Base-by-base conservation (phyloP, 2,888 invertebrate species). In the Hyalella azteca region DNA sequence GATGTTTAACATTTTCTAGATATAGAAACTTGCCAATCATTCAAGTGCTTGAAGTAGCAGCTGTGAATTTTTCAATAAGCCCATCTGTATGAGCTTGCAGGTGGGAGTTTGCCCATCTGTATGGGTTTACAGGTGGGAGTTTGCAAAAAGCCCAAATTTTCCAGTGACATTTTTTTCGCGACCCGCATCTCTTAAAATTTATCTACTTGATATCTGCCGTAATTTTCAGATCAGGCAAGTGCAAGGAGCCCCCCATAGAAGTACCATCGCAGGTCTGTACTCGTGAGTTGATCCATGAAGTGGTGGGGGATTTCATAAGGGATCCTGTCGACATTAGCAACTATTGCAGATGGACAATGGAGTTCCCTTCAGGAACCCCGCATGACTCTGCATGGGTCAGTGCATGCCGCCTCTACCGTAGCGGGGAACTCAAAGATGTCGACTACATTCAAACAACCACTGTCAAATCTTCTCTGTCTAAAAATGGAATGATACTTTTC, bases 361-460 rank as follows among this genome's bases (percentile, higher is more conserved):
- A 36, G 15, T 66, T 66, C 66, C 36, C 36, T 3, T 2, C n/a
- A 15, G 66, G 66, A 66, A 66, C 36, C 7, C 66, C 66, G 13
- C 66, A 66, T 36, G 66, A 66, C 66, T 32, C 66, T 4, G 66
- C 66, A 5, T 66, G 66, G 66, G 66, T 66, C 1, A 66, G 5
- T 9, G 66, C 66, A 32, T 66, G 66, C 39, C 66, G 66, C 3
- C 29, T 29, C 39, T 66, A 66, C 66, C n/a, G n/a, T n/a, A n/a
- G n/a, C n/a, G n/a, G n/a, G n/a, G n/a, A n/a, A n/a, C n/a, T n/a
- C n/a, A n/a, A n/a, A n/a, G n/a, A n/a, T n/a, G n/a, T n/a, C n/a
- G n/a, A n/a, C n/a, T n/a, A n/a, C n/a, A n/a, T n/a, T n/a, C n/a
- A n/a, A n/a, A n/a, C n/a, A n/a, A n/a, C n/a, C n/a, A n/a, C n/a